phyloP scores from a whole-genome alignment of 1,140 invertebrate species.

The Cyclargus thomasi region DNA sequence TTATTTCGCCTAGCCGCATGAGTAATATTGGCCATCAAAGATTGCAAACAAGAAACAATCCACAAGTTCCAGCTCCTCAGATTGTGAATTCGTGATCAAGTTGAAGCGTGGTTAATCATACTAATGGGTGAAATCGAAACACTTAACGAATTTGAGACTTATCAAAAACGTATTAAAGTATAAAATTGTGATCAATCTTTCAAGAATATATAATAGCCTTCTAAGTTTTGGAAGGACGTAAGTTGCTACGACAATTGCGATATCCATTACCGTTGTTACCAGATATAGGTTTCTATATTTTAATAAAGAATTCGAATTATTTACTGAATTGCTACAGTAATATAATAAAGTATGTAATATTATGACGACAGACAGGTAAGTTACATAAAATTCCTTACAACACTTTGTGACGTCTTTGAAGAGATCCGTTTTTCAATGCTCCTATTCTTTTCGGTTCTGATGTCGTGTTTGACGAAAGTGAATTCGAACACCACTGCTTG shows the following conservation, averaged over 20 bases:
- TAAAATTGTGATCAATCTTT: not conserved
- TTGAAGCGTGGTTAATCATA: constrained; percentile 38
- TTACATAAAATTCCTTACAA: too few species aligned
- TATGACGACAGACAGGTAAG: not conserved
- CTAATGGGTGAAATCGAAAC: constrained; percentile 28
- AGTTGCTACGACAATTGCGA: constrained; percentile 38
- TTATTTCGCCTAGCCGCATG: not conserved
- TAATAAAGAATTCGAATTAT: not conserved
- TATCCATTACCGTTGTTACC: constrained; percentile 3
- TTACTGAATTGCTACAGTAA: not conserved
- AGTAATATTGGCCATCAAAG: not conserved
- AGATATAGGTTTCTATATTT: not conserved
- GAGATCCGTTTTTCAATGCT: not conserved
- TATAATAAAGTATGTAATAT: not conserved
- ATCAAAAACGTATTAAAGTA: not conserved
- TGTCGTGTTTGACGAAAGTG: not conserved
- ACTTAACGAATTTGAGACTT: not conserved
- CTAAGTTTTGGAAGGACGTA: constrained; percentile 41
- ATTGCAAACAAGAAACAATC: not conserved
- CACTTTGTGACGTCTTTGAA: too few species aligned
- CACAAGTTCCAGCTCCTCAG: not conserved
- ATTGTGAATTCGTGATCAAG: constrained; percentile 28
- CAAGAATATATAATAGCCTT: constrained; percentile 8
- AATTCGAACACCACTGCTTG: too few species aligned
- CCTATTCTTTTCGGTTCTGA: not conserved